A percentile compares a stretch with the other conserved stretches of the same genome.
These are phyloP conservation scores for Telenomus remus DNA, from an alignment of 1,140 invertebrate genomes.

Conservation along the genomic window DNA sequence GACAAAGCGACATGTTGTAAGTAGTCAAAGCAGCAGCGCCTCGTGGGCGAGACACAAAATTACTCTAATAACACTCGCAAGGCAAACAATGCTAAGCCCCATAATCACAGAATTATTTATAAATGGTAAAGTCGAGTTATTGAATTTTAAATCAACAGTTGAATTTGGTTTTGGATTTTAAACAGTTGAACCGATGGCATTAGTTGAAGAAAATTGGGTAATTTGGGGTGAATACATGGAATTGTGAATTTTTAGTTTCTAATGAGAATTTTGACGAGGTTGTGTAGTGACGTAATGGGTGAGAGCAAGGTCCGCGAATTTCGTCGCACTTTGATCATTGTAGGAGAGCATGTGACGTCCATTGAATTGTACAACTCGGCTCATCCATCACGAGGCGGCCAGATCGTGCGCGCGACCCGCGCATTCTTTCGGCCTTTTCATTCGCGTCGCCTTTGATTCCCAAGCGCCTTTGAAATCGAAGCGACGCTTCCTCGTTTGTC, in stretches of 20 bases:
- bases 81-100: conserved; percentile 47
- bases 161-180: no score
- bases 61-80: conserved; percentile 41
- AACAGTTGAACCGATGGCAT: no score
- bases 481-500: conserved; percentile 51
- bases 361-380: conserved; percentile 41
- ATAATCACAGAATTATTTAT: conserved; percentile 35
- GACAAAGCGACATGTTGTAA: conserved; percentile 18
- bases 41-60: conserved; percentile 41
- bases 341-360: conserved; percentile 23
- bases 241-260: background rate
- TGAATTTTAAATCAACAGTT: no score
- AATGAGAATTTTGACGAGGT: background rate
- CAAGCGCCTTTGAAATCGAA: conserved; percentile 51
- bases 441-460: conserved; percentile 48
- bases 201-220: no score
- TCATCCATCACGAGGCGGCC: conserved; percentile 46
- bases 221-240: no score
- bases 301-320: conserved; percentile 13
- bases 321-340: conserved; percentile 36
- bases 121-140: conserved; percentile 47
- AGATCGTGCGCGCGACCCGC: conserved; percentile 28
- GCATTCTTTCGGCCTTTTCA: conserved; percentile 54
- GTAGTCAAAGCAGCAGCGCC: conserved; percentile 46
- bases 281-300: conserved; percentile 2